Evolutionary conservation across 1,140 invertebrate species (phyloP).

Genomic region (Papilio machaon): DNA sequence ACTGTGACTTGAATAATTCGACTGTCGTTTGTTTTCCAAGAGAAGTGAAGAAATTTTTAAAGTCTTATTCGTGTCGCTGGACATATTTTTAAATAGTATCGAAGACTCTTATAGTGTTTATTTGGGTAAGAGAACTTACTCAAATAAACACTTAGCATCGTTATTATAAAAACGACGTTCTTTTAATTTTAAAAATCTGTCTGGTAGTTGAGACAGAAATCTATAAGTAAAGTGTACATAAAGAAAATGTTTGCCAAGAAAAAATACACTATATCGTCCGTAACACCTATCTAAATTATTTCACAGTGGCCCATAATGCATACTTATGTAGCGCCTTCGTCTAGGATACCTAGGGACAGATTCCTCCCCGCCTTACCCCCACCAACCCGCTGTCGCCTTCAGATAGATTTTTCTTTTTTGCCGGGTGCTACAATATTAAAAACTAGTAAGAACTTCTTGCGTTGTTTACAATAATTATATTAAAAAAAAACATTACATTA

Average conservation of each 20-base stretch:
- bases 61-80: no score
- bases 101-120: no score
- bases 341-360: constrained; percentile 41
- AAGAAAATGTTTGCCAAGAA: neutral
- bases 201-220: neutral
- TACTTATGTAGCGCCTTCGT: constrained; percentile 24
- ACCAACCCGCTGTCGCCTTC: constrained; percentile 49
- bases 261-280: neutral
- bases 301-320: constrained; percentile 29
- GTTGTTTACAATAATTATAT: constrained; percentile 3
- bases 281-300: constrained; percentile 23
- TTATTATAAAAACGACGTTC: neutral
- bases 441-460: constrained; percentile 43
- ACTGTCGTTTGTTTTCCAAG: neutral
- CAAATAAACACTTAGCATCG: no score
- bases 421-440: constrained; percentile 54
- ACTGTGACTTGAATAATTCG: neutral
- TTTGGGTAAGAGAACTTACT: no score
- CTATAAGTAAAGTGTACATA: neutral
- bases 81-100: no score
- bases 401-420: constrained; percentile 62
- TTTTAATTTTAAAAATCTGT: neutral
- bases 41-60: no score
- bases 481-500: neutral
- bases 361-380: constrained; percentile 29